Evolutionary conservation across 2,797 vertebrate species (phyloP), one percentile per base, ranked within the genome.

Genomic region (Oreonectes daqikongensis): DNA sequence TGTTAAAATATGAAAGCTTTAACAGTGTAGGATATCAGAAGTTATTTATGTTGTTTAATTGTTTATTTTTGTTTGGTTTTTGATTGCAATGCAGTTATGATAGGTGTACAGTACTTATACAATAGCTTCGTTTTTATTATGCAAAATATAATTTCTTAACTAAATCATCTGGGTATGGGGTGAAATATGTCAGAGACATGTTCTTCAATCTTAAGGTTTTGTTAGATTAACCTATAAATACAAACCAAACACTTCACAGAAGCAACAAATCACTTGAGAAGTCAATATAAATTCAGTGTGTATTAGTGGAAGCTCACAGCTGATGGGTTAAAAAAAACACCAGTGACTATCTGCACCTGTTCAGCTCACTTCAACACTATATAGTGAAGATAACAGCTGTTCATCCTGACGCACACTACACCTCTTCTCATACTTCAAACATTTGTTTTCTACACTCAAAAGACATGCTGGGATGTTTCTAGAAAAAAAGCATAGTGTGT

Each of bases 311-410:
- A 57, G 0, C 3, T 42, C 38, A 17, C 66, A 77, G 75, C 75
- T 63, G 75, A 77, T 69, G 67, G 74, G 18, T 69, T 48, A 59
- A 69, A 76, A 61, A 61, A 69, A 50, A 48, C 50, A 44, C 22
- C n/a, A 32, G 63, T 4, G 50, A 32, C 61, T 44, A 0, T 77
- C 40, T 40, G n/a, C 75, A 77, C 75, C 75, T 77, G 75, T 77
- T 77, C 57, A 50, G 6, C 42, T 28, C 60, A 7, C 70, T 32
- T 61, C 42, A 6, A 18, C 42, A 50, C 42, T 46, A 17, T 22
- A 7, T 35, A 8, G 32, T 44, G 50, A 59, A 24, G 24, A 11
- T n/a, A 68, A 15, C 75, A 77, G 75, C 75, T 77, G 75, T 12
- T 77, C 44, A 28, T 28, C 12, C 59, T 24, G 57, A 72, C n/a